Conservation (phyloP, 2,888 invertebrate species). For the Cheilosia vernalis region DNA sequence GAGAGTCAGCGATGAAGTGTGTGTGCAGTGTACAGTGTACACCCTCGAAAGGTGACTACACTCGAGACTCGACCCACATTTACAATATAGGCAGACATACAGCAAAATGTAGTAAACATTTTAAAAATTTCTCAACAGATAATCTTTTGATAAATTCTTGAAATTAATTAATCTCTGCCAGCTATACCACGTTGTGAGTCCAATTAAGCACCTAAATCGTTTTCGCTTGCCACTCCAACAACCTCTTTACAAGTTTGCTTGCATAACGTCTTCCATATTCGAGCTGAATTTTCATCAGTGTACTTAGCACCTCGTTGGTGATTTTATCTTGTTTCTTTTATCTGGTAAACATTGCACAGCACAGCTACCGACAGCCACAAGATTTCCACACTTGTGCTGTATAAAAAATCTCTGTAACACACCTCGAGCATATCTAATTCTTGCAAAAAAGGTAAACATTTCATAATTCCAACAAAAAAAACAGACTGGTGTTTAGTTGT, state of each 20-base stretch:
- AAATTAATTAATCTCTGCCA: constrained; percentile 19
- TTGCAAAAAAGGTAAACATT: constrained; percentile 29
- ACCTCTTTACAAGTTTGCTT: constrained; percentile 1
- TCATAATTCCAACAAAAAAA: constrained; percentile 14
- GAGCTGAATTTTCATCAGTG: constrained; percentile 21
- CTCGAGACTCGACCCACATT: constrained; percentile 11
- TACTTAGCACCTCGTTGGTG: constrained; percentile 1
- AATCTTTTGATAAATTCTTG: background rate
- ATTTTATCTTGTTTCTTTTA: constrained; percentile 8
- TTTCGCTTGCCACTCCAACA: background rate
- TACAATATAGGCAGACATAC: no score
- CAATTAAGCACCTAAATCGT: constrained; percentile 16
- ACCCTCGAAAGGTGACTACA: background rate
- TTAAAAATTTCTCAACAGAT: background rate
- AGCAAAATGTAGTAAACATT: background rate
- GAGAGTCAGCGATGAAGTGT: background rate
- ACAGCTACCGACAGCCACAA: background rate
- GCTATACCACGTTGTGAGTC: background rate
- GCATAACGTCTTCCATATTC: constrained; percentile 6
- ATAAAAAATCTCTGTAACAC: constrained; percentile 11
- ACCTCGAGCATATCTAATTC: constrained; percentile 29
- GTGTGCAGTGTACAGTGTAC: no score
- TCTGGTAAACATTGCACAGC: constrained; percentile 15
- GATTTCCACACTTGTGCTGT: constrained; percentile 2
- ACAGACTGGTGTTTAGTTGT: background rate